phyloP scores from a whole-genome alignment of 64 coral and sea anemone species.

The Pocillopora verrucosa region DNA sequence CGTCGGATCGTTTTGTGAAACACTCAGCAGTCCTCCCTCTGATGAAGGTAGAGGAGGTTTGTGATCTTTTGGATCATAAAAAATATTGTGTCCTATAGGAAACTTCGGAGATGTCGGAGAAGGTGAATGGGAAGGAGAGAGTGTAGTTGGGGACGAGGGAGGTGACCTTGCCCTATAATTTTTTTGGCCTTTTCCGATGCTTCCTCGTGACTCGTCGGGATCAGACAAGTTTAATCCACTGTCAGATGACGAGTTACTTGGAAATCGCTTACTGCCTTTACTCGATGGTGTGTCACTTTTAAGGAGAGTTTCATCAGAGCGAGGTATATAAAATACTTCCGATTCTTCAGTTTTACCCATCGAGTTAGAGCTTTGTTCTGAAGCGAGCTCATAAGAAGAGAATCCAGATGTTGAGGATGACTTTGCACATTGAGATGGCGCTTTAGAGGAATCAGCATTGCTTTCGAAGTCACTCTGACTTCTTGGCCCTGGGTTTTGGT shows the following conservation, averaged over 20 bases:
- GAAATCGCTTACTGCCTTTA: conserved; percentile 15
- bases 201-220: background rate
- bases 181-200: background rate
- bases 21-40: background rate
- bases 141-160: background rate
- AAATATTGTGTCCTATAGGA: background rate
- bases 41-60: background rate
- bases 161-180: background rate
- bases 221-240: conserved; percentile 33
- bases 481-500: background rate
- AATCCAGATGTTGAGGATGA: background rate
- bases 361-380: background rate
- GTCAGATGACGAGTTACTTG: conserved; percentile 18
- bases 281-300: background rate
- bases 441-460: background rate
- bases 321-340: background rate
- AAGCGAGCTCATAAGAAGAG: background rate
- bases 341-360: conserved; percentile 2
- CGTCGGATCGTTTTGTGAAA: background rate
- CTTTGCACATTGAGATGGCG: background rate
- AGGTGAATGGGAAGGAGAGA: background rate
- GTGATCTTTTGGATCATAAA: conserved; percentile 18
- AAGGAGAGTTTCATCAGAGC: background rate
- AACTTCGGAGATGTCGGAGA: conserved; percentile 32
- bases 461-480: background rate